Evolutionary conservation across 2,888 invertebrate species (phyloP).

Genomic region (Hoplodrina ambigua): DNA sequence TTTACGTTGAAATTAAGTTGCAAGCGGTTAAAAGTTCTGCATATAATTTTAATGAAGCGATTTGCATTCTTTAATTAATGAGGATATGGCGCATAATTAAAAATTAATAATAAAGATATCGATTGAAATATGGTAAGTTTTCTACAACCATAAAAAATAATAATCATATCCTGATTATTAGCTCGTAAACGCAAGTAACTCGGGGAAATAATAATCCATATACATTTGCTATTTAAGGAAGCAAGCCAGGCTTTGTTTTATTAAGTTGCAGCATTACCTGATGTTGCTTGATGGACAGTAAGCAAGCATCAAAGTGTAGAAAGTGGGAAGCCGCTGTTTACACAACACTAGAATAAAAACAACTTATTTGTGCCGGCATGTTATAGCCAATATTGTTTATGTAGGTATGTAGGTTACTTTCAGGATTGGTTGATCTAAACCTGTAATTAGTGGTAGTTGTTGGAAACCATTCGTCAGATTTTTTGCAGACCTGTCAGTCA

Average conservation of each 20-base stretch:
- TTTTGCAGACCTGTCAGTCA: background rate
- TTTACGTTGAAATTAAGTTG: too few relatives aligned
- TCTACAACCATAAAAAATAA: background rate
- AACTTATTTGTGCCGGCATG: constrained; percentile 39
- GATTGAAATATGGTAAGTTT: background rate
- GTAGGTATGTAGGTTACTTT: constrained; percentile 54
- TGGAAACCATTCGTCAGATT: constrained; percentile 1
- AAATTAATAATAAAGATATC: background rate
- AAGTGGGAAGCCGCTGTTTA: constrained; percentile 70
- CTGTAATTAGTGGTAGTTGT: constrained; percentile 16
- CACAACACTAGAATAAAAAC: constrained; percentile 68
- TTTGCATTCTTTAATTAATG: background rate
- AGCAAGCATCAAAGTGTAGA: constrained; percentile 60
- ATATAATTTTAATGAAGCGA: too few relatives aligned
- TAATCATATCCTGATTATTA: background rate
- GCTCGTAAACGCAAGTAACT: background rate
- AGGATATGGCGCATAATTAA: background rate
- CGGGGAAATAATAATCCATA: constrained; percentile 2
- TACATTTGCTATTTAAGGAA: constrained; percentile 42
- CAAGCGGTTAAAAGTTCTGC: too few relatives aligned
- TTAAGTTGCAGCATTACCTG: constrained; percentile 52
- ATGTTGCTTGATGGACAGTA: constrained; percentile 56
- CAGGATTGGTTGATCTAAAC: constrained; percentile 19
- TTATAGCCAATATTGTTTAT: constrained; percentile 44
- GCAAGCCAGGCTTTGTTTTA: constrained; percentile 47